Percentiles rank a stretch among this genome's conserved stretches.
These are phyloP conservation scores for Epinotia bilunana DNA, from an alignment of 2,888 invertebrate species.

Conservation along the genomic window DNA sequence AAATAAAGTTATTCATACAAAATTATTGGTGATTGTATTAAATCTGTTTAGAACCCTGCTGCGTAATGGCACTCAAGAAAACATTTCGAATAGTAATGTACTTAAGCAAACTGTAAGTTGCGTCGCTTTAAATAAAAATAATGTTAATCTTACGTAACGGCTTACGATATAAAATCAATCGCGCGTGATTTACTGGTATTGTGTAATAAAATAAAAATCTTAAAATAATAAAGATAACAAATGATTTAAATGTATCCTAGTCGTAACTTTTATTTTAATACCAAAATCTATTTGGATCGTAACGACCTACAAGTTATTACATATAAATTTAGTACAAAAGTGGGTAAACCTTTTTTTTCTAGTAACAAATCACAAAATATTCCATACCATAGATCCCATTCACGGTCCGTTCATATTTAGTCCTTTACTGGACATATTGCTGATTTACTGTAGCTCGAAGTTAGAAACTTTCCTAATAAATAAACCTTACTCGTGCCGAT, in stretches of 20 bases:
- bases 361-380: conserved; percentile 44
- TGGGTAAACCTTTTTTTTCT: conserved; percentile 37
- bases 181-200: conserved; percentile 30
- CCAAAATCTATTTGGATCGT: conserved; percentile 4
- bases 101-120: conserved; percentile 63
- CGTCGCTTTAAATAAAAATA: conserved; percentile 69
- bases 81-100: conserved; percentile 55
- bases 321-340: conserved; percentile 25
- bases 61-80: conserved; percentile 63
- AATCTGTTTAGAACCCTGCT: conserved; percentile 60
- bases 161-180: conserved; percentile 57
- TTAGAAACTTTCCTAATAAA: conserved; percentile 81
- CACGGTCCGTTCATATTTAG: conserved; percentile 51
- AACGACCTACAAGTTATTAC: conserved; percentile 14
- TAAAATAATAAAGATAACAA: conserved; percentile 23
- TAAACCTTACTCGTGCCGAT: conserved; percentile 78
- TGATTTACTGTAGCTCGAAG: conserved; percentile 75
- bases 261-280: conserved; percentile 23
- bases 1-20: not conserved
- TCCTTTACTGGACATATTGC: conserved; percentile 67
- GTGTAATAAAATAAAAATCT: conserved; percentile 13
- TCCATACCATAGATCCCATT: conserved; percentile 46
- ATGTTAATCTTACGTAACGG: conserved; percentile 57
- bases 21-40: conserved; percentile 22
- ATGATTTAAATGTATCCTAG: conserved; percentile 1